Base-by-base conservation (phyloP, 1,140 invertebrate species). In the Aleiodes sp. region DNA sequence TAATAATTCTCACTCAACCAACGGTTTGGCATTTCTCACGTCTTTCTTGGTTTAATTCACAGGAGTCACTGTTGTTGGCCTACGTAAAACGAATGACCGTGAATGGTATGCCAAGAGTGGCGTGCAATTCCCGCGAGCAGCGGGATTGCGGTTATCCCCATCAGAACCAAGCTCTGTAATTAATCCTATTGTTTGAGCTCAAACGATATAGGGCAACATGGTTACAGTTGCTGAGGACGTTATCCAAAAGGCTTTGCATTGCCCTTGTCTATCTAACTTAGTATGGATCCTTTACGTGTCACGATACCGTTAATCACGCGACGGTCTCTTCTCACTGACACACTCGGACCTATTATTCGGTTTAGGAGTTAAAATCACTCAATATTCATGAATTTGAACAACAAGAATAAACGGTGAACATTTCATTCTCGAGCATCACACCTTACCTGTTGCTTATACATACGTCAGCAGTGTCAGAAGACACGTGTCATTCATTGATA, bases 141-240 rank as follows among this genome's bases (percentile, higher is more conserved):
- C 76, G 46, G 75, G 69, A 76, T 68, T 76, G 77, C 72, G 77
- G 77, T 77, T 74, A 81, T 83, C 70, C 75, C 64, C 65, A 75
- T 77, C n/a, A n/a, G n/a, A n/a, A n/a, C n/a, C 77, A 78, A 70
- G 77, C 78, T 75, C 78, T 82, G 80, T 83, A 82, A 84, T 84
- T 84, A 83, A 83, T 82, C 75, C 75, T 67, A 82, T 83, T 82
- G 80, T 82, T 82, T 75, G 73, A 75, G 70, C 52, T 64, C 7
- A 69, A 6, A 72, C 70, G 70, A 77, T 78, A 73, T 73, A 69
- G 70, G 69, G 57, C 71, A 73, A 75, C 71, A 71, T 73, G 68
- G 74, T 76, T 74, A 75, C 78, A 56, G 26, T 78, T 74, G 72
- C 70, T 59, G 69, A 77, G 70, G 72, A 75, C 73, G 70, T 52